phyloP scores from a whole-genome alignment of 2,888 invertebrate species.

The Imbricaverruca yamaguchii region DNA sequence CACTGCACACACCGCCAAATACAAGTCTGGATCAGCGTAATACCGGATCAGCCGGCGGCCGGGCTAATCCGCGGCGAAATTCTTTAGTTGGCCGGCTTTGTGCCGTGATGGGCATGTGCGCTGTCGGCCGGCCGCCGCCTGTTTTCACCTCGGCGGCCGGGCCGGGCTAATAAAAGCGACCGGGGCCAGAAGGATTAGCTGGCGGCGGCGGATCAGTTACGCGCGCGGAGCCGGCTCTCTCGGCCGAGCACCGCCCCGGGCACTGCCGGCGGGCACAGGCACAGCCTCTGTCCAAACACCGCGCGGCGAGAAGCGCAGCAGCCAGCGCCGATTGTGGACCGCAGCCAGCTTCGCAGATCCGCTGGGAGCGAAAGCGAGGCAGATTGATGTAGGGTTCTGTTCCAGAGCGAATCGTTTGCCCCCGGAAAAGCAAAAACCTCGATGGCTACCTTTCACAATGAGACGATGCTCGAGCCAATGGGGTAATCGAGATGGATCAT shows the following conservation, averaged over 20 bases:
- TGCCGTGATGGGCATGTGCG: slow-evolving; percentile 14
- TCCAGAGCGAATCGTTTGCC: no score
- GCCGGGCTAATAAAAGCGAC: background rate
- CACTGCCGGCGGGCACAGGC: no score
- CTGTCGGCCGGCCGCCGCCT: background rate
- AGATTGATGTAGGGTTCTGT: no score
- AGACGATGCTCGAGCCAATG: no score
- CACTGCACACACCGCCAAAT: background rate
- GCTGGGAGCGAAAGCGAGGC: no score
- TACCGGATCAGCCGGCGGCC: background rate
- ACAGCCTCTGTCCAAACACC: background rate
- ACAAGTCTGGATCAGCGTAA: slow-evolving; percentile 5
- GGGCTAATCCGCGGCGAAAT: background rate
- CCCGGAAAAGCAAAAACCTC: no score
- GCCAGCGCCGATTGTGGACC: no score
- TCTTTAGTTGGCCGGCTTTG: background rate
- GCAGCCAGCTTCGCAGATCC: no score
- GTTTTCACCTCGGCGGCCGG: background rate
- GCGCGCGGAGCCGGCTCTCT: background rate
- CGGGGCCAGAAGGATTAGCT: slow-evolving; percentile 9
- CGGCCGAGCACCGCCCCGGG: no score
- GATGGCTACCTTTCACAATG: no score
- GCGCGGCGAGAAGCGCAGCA: background rate
- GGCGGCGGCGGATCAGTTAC: background rate
- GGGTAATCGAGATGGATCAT: no score